Base-by-base conservation (phyloP, 1,140 invertebrate species). In the Zaprionus inermis region DNA sequence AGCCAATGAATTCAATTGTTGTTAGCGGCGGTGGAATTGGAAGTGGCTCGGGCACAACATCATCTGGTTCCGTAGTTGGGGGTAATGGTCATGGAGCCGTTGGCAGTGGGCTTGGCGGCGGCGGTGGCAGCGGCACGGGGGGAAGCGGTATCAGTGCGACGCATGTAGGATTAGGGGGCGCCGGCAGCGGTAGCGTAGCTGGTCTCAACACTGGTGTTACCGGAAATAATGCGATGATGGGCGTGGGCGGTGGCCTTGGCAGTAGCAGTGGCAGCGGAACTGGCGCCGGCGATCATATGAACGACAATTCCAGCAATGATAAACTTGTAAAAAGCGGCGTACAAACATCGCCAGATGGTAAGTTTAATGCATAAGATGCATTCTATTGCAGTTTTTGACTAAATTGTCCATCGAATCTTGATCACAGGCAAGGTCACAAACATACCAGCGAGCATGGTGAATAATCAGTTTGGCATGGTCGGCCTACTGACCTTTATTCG, bases 381-480 rank as follows among this genome's bases (percentile, higher is more conserved):
- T 54, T 4, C 28, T 32, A 7, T 20, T 28, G n/a, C 16, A 49
- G 12, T 4, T 51, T 16, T 16, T 20, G 44, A 36, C 12, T 0
- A 7, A 34, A 10, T n/a, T 20, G 10, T 51, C 38, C 67, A 77
- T n/a, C 82, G 92, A 12, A 38, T 12, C 46, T n/a, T 44, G 38
- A 32, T 38, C 7, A n/a, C 63, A 97, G 96, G 96, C 74, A 96
- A 97, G 93, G 98, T 99, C 76, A 98, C 98, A 86, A 99, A 99
- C 93, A 99, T 99, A 94, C 99, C 99, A 52, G 95, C 95, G 59
- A 97, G 97, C 92, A 99, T 99, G 98, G 98, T 99, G 65, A 97
- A 97, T 79, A 99, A 99, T 94, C 98, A 99, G 94, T 99, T 99
- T 93, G 99, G 99, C 74, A 99, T 99, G 94, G 98, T 99, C 70